These are phyloP conservation scores for Andrena camellia DNA, from an alignment of 2,888 invertebrate species.

Conservation along the genomic window DNA sequence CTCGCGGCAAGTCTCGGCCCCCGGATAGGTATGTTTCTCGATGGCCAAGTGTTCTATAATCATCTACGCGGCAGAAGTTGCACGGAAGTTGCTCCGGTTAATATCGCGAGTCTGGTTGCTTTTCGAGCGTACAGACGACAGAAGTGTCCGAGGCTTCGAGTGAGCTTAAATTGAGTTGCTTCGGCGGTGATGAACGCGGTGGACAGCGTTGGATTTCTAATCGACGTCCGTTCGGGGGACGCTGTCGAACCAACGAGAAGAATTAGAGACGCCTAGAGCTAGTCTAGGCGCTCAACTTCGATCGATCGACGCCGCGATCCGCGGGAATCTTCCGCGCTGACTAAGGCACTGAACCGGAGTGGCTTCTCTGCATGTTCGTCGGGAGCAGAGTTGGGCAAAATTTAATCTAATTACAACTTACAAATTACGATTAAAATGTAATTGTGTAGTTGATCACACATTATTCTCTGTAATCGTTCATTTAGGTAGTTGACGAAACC, in stretches of 20 bases:
- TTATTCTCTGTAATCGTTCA: too few relatives aligned
- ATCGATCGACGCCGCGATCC: slow-evolving; percentile 62
- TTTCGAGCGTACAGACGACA: background rate
- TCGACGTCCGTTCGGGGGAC: slow-evolving; percentile 20
- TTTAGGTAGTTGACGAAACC: too few relatives aligned
- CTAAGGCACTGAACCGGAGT: slow-evolving; percentile 66
- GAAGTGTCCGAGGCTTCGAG: background rate
- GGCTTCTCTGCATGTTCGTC: slow-evolving; percentile 39
- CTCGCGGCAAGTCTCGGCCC: slow-evolving; percentile 22
- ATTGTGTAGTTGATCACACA: too few relatives aligned
- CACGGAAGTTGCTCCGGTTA: slow-evolving; percentile 32
- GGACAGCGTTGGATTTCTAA: slow-evolving; percentile 21
- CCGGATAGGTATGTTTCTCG: slow-evolving; percentile 1
- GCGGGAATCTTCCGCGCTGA: slow-evolving; percentile 29
- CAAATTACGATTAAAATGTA: too few relatives aligned
- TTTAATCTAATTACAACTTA: too few relatives aligned
- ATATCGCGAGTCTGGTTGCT: background rate
- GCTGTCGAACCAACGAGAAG: slow-evolving; percentile 58
- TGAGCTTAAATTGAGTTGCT: background rate
- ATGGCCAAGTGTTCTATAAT: slow-evolving; percentile 5
- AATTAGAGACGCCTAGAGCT: slow-evolving; percentile 78
- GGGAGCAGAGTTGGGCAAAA: slow-evolving; percentile 5
- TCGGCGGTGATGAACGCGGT: slow-evolving; percentile 10
- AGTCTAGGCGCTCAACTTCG: slow-evolving; percentile 80
- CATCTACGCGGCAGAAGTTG: background rate